Conservation (phyloP, 2,888 invertebrate genomes). For the Scaptomyza flava region DNA sequence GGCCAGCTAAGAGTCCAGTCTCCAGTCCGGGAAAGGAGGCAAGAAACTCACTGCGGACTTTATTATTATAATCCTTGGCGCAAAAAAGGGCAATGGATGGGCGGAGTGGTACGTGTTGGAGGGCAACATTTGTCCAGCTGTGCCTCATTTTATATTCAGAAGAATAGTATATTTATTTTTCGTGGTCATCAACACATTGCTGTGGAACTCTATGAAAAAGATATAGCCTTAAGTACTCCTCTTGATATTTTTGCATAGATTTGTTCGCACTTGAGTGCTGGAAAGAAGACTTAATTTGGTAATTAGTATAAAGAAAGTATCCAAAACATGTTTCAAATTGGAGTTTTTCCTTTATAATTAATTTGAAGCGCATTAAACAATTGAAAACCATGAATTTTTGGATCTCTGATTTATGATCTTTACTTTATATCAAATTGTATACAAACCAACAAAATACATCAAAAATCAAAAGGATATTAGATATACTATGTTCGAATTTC, state of each 20-base stretch:
- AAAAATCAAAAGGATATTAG: background rate
- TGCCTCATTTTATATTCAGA: constrained; percentile 79
- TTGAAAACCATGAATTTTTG: too few species aligned
- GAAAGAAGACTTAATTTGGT: background rate
- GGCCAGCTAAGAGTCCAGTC: constrained; percentile 16
- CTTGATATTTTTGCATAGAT: constrained; percentile 38
- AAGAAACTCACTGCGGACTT: constrained; percentile 65
- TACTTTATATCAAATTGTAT: too few species aligned
- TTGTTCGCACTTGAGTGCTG: constrained; percentile 1
- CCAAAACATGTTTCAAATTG: too few species aligned
- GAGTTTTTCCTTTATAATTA: too few species aligned
- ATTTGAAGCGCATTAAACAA: too few species aligned
- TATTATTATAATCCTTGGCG: constrained; percentile 75
- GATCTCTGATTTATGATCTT: too few species aligned
- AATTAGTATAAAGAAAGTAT: background rate
- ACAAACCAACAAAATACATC: background rate
- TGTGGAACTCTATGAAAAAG: constrained; percentile 49
- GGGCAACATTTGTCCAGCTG: constrained; percentile 71
- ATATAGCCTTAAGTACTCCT: constrained; percentile 54
- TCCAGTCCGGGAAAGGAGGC: constrained; percentile 1
- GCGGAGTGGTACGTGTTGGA: background rate
- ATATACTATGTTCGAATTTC: too few species aligned
- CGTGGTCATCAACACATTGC: constrained; percentile 51
- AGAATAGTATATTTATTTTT: constrained; percentile 49
- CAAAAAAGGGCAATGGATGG: constrained; percentile 54